These are phyloP conservation scores for Ptychochromis oligacanthus DNA, from an alignment of 2,113 vertebrate species.

Conservation along the genomic window DNA sequence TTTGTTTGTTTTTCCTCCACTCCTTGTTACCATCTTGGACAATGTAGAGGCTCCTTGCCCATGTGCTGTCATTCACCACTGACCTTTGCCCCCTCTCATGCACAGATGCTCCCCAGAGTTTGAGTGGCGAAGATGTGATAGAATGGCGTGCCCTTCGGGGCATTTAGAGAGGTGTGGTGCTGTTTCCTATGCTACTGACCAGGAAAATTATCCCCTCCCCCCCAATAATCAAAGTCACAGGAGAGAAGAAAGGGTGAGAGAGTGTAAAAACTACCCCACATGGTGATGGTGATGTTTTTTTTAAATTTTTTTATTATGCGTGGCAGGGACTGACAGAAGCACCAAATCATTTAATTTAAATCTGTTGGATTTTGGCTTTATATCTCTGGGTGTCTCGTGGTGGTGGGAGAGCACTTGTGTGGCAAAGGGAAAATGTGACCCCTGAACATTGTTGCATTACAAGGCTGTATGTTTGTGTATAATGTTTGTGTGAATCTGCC, in stretches of 20 bases:
- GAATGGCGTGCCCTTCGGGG: conserved; percentile 64
- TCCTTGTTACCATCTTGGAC: conserved; percentile 34
- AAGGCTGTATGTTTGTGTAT: conserved; percentile 37
- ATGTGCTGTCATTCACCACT: conserved; percentile 55
- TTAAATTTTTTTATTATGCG: conserved; percentile 14
- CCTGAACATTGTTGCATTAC: conserved; percentile 52
- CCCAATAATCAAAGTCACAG: conserved; percentile 58
- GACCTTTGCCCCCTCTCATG: conserved; percentile 67
- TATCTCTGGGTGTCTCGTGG: conserved; percentile 36
- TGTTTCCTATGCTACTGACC: conserved; percentile 70
- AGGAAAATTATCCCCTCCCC: conserved; percentile 54
- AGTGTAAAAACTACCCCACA: conserved; percentile 40
- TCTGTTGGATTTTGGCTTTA: neutral
- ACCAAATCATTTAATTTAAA: conserved; percentile 21
- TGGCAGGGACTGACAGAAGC: conserved; percentile 30
- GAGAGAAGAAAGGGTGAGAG: conserved; percentile 75
- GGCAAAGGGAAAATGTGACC: conserved; percentile 67
- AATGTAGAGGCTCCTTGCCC: conserved; percentile 48
- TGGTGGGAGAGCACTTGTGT: conserved; percentile 57
- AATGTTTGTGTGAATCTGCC: conserved; percentile 38
- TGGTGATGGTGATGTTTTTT: conserved; percentile 62
- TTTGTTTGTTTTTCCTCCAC: conserved; percentile 20
- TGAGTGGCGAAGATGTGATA: conserved; percentile 67
- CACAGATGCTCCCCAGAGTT: conserved; percentile 73
- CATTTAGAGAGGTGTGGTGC: conserved; percentile 72